Evolutionary conservation across 1,140 invertebrate species (phyloP), one percentile per base, ranked within the genome.

Genomic region (Patella vulgata): DNA sequence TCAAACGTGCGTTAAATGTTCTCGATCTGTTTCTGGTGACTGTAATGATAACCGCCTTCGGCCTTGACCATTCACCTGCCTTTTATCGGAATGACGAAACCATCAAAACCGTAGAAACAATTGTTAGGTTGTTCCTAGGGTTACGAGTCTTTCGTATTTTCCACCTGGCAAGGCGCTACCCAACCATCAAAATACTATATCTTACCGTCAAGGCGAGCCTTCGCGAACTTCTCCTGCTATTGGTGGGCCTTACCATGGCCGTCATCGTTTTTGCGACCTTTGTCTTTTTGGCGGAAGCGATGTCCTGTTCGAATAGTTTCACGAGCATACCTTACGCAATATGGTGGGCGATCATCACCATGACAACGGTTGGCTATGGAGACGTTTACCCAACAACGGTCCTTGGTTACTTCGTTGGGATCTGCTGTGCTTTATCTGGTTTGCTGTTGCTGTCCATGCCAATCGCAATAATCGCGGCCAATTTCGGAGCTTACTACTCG

Each of bases 371-470:
- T 11, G 85, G 85, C 5, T 86, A 86, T 64, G 85, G 85, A 21
- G 85, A 86, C 62, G 65, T 59, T 55, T 73, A 76, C 54, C 81
- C 81, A 6, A 70, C 56, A n/a, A 67, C 75, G 5, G 28, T 50
- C 0, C 39, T 47, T 0, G 80, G 80, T 19, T 78, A 79, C 47
- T 25, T 78, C 8, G 57, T 81, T 39, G 81, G 77, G 0, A 61
- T 66, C 0, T 14, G 73, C n/a, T 71, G 96, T 91, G 97, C 95
- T 89, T 95, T 99, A 88, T 97, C 94, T 90, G 97, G 97, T 88
- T 94, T 99, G 85, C 89, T 99, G 89, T 94, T 98, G 89, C 94
- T 99, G 89, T 96, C 96, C 87, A 95, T 99, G 89, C 96, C 96
- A 88, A 97, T 98, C 91, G 76, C 79, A 5, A 73, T 81, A 11